Base-by-base conservation (phyloP, 2,888 invertebrate genomes). In the Mycalesis mineus region DNA sequence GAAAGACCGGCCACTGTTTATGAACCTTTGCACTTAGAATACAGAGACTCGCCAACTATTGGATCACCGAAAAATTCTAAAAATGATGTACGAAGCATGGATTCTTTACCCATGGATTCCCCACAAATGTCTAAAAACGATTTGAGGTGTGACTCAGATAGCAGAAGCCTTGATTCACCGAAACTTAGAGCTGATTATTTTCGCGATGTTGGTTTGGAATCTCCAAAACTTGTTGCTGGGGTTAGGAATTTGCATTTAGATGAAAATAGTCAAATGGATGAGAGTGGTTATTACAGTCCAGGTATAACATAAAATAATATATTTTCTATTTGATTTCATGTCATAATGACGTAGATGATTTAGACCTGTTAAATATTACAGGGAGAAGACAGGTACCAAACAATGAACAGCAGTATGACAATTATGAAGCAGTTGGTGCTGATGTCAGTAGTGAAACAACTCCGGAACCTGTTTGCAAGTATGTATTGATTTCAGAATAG, bases 281-380 rank as follows among this genome's bases (percentile, higher is more conserved):
- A 89, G 65, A 89, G 89, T 62, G 89, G 89, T 22, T 89, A 89
- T 65, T 89, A 89, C 47, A 89, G 89, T 68, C 89, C 89, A 63
- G 88, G 88, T 85, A 55, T 15, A 50, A 2, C 2, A 29, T 33
- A 48, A 29, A 7, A 15, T 15, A 17, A 3, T 5, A 15, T 8
- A 7, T 45, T 22, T 7, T 42, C 0, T 11, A 36, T 53, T 14
- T 37, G 8, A 36, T 36, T 11, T 36, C 1, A 11, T 11, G 1
- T 36, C 11, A 1, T 36, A 36, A 22, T 2, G 22, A 22, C 5
- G 22, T 22, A 22, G n/a, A n/a, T n/a, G n/a, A n/a, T n/a, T n/a
- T n/a, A n/a, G n/a, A n/a, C n/a, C 31, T 13, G 6, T 29, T 31
- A 15, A 41, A 8, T 44, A 5, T 63, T 61, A 15, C 66, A 87